Evolutionary conservation across 2,888 invertebrate genomes (phyloP).

Genomic region (Chrysolina americana): DNA sequence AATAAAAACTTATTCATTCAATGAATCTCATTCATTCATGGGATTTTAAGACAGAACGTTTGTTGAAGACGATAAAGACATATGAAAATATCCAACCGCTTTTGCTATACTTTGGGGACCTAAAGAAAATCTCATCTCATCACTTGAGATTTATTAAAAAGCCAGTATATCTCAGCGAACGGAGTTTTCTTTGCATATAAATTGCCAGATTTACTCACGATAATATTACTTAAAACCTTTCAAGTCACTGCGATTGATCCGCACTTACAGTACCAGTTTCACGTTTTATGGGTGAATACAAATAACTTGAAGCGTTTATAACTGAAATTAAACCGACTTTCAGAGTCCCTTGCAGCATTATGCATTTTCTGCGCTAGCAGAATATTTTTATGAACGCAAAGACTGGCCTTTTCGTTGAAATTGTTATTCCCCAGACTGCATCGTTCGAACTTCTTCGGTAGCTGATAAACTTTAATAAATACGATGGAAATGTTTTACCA

Average conservation of each 20-base stretch:
- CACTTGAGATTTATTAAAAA: conserved; percentile 2
- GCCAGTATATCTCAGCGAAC: not conserved
- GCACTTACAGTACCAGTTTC: conserved; percentile 29
- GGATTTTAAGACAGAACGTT: too few species aligned
- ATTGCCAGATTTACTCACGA: conserved; percentile 32
- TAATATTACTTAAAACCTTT: conserved; percentile 34
- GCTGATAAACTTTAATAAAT: not conserved
- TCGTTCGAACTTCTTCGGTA: not conserved
- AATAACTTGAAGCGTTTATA: conserved; percentile 28
- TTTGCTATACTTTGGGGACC: not conserved
- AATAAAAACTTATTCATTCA: too few species aligned
- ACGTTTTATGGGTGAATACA: conserved; percentile 31
- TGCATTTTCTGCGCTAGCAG: conserved; percentile 28
- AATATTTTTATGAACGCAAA: conserved; percentile 34
- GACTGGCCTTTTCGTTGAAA: conserved; percentile 22
- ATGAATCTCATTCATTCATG: too few species aligned
- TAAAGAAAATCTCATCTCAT: not conserved
- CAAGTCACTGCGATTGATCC: conserved; percentile 37
- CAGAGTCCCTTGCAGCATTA: conserved; percentile 15
- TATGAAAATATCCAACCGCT: not conserved
- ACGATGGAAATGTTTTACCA: not conserved
- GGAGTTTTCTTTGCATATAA: conserved; percentile 29
- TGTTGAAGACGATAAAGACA: too few species aligned
- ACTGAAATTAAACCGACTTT: conserved; percentile 32
- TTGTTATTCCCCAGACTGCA: not conserved